Conservation (phyloP, 2,113 vertebrate genomes). For the Syngnathus typhle region DNA sequence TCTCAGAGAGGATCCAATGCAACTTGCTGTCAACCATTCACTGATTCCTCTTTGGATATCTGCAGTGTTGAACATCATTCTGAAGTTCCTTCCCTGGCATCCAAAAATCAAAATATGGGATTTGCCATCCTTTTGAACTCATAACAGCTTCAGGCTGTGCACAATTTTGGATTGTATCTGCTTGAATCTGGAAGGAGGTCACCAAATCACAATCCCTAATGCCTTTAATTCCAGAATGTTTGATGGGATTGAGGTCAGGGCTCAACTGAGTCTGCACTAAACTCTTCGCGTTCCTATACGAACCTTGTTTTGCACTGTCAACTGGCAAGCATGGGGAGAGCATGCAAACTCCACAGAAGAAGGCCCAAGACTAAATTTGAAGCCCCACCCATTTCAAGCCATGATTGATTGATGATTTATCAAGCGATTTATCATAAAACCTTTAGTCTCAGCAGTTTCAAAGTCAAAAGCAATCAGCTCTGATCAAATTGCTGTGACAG, state of each 20-base stretch:
- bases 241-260: background rate
- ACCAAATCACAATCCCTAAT: background rate
- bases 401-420: too few species aligned
- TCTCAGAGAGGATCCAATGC: constrained; percentile 28
- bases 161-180: background rate
- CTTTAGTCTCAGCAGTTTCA: background rate
- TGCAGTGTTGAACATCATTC: constrained; percentile 6
- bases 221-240: background rate
- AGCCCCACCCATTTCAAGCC: too few species aligned
- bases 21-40: constrained; percentile 22
- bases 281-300: background rate
- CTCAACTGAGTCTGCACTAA: background rate
- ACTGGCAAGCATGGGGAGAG: too few species aligned
- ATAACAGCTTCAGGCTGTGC: background rate
- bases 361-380: too few species aligned
- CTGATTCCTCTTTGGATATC: constrained; percentile 27
- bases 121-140: background rate
- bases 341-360: too few species aligned
- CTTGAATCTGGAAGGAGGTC: background rate
- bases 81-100: background rate
- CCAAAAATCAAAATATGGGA: background rate
- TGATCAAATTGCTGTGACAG: constrained; percentile 45
- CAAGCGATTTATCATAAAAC: background rate
- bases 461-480: constrained; percentile 46
- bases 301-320: background rate